Evolutionary conservation across 2,797 vertebrate species (phyloP).

Genomic region (Coccyzus lansbergi): DNA sequence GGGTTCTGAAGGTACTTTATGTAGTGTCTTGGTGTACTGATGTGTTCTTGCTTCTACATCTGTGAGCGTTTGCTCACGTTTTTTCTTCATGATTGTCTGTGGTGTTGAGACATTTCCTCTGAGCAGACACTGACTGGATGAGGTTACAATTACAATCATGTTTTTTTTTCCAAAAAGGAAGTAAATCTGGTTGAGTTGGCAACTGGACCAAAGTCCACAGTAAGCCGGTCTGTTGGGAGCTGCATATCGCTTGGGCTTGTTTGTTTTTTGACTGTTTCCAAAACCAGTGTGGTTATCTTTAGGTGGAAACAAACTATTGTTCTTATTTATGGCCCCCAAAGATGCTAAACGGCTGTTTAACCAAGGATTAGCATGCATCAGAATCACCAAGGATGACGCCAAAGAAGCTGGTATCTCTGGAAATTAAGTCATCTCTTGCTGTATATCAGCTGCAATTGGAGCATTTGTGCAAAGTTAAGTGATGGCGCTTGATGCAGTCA

Average conservation of each 20-base stretch:
- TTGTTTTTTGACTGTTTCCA: background rate
- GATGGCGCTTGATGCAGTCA: fast-evolving
- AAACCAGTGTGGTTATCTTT: background rate
- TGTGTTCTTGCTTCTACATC: background rate
- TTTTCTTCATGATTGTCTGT: background rate
- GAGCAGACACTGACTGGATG: background rate
- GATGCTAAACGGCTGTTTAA: background rate
- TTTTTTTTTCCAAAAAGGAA: background rate
- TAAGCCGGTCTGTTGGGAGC: background rate
- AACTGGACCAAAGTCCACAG: background rate
- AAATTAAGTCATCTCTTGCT: background rate
- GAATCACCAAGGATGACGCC: background rate
- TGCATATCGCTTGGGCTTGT: background rate
- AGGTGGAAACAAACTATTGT: slow-evolving; percentile 18
- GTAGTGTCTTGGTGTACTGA: background rate
- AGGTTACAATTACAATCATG: background rate
- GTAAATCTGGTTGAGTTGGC: background rate
- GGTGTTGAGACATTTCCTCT: background rate
- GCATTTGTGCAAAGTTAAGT: background rate
- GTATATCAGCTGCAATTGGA: background rate
- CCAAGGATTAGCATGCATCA: background rate
- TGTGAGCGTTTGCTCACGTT: background rate
- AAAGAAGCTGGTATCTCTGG: background rate
- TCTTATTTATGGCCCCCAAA: background rate
- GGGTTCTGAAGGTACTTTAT: background rate